Percentiles rank a stretch among this genome's conserved stretches.
phyloP scores from a whole-genome alignment of 2,888 invertebrate species.

The Diarsia mendica region DNA sequence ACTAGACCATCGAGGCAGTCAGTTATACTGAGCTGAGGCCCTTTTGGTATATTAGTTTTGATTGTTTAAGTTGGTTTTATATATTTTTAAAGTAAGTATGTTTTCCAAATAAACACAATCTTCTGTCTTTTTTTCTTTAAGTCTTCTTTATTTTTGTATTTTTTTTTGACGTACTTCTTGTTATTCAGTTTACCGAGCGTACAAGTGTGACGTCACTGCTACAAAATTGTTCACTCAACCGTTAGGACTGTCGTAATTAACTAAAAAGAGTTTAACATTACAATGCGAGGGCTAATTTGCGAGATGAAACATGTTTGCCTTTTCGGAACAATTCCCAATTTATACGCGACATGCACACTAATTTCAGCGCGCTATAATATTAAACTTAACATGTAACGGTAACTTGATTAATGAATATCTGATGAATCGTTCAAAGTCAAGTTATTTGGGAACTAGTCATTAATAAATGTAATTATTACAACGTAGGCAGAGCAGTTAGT shows the following conservation, averaged over 20 bases:
- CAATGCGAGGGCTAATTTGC: conserved; percentile 43
- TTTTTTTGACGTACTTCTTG: no score
- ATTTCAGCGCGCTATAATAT: conserved; percentile 40
- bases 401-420: conserved; percentile 50
- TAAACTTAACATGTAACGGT: conserved; percentile 38
- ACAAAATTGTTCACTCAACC: conserved; percentile 70
- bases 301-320: conserved; percentile 44
- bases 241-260: conserved; percentile 66
- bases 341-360: conserved; percentile 45
- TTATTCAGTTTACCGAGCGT: neutral
- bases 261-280: conserved; percentile 57
- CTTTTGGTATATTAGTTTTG: no score
- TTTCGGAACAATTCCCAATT: conserved; percentile 47
- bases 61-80: no score
- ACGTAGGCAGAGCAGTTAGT: neutral
- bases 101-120: no score
- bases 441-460: conserved; percentile 27
- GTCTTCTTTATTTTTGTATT: no score
- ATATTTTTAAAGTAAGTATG: no score
- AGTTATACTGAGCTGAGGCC: no score
- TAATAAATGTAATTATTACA: conserved; percentile 22
- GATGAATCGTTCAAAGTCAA: conserved; percentile 38
- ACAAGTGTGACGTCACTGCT: conserved; percentile 66
- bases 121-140: no score
- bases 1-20: no score